phyloP scores from a whole-genome alignment of 1,140 invertebrate species.

The Drosophila oshimai region DNA sequence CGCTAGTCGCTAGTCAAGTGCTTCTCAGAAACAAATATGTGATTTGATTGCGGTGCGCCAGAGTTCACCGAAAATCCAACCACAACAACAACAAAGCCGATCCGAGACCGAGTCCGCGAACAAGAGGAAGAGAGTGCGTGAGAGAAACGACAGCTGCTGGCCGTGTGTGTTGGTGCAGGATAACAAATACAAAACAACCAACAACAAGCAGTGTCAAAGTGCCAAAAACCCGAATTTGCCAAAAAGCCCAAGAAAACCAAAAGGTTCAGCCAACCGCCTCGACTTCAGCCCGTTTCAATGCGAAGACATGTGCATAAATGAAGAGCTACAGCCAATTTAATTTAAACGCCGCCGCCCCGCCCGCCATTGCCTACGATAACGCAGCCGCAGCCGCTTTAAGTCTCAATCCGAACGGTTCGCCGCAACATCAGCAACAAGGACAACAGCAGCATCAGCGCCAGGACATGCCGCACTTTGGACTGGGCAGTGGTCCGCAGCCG shows the following conservation, averaged over 20 bases:
- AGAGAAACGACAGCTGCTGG: conserved; percentile 76
- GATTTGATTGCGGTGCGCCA: not conserved
- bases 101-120: conserved; percentile 23
- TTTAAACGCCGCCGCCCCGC: conserved; percentile 74
- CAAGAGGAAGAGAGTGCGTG: conserved; percentile 51
- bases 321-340: conserved; percentile 79
- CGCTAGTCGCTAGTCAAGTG: conserved; percentile 49
- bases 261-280: conserved; percentile 7
- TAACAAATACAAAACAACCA: conserved; percentile 44
- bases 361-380: conserved; percentile 68
- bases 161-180: conserved; percentile 63
- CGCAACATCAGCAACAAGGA: conserved; percentile 8
- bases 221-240: conserved; percentile 68
- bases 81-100: conserved; percentile 59
- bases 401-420: conserved; percentile 25
- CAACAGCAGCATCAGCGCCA: conserved; percentile 48
- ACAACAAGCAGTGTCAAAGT: conserved; percentile 67
- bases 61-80: conserved; percentile 8
- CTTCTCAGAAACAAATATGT: conserved; percentile 19
- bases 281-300: conserved; percentile 40
- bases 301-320: conserved; percentile 74
- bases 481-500: conserved; percentile 78
- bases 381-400: conserved; percentile 52
- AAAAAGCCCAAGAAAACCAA: conserved; percentile 36
- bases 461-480: conserved; percentile 82